Base-by-base conservation (phyloP, 1,140 invertebrate species). In the Paralvinella palmiformis region DNA sequence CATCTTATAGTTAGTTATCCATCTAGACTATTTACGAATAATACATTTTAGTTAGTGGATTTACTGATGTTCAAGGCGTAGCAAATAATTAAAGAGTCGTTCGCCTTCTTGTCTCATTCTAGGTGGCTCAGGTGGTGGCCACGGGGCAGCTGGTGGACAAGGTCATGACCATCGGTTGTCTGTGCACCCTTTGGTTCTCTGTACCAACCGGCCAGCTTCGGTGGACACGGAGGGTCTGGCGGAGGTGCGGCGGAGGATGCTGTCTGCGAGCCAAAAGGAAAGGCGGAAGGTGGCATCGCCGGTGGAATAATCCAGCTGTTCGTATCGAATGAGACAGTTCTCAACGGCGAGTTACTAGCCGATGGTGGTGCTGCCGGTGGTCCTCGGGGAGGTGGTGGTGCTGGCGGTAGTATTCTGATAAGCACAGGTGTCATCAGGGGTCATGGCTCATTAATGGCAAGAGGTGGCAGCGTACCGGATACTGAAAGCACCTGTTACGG, bases 121-220 rank as follows among this genome's bases (percentile, higher is more conserved):
- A 73, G 72, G 71, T 66, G 73, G 72, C 3, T 69, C 70, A 58
- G 73, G 73, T 29, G 73, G 71, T 35, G 72, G 73, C 32, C 69
- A 69, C 65, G 73, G 68, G 32, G 73, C 70, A 32, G 69, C 68
- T 13, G 73, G 73, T 31, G 73, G 73, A 57, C 70, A 73, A 58
- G 72, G 67, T 3, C 55, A 53, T 35, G 53, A 64, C 58, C 68
- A 71, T 31, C 53, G 13, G 52, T 70, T 52, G 72, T 69, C 1
- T 71, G 73, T 2, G 44, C 68, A 13, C 64, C 71, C 10, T 32
- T 72, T 22, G 72, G 73, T 3, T 69, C 69, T 1, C 20, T 74
- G 29, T 74, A 74, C 55, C 55, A 59, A 22, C 73, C 73, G 1
- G 63, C 61, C 33, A 67, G 71, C 57, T 74, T 61, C 66, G 73